Conservation (phyloP, 2,113 vertebrate genomes). For the Sylvia atricapilla region DNA sequence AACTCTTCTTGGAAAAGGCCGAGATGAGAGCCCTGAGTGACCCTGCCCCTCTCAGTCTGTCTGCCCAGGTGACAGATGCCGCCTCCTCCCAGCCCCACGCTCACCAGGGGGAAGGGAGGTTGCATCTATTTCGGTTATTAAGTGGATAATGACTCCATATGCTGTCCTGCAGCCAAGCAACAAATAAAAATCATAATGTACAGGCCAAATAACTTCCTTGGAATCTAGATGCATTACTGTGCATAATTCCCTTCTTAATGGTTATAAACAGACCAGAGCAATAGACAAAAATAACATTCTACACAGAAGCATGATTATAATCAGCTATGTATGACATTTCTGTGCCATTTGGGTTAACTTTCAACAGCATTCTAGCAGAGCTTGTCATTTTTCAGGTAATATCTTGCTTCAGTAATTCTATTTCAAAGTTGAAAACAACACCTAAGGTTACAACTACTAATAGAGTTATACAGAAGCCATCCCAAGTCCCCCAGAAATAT, state of each 20-base stretch:
- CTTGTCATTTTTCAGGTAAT: constrained; percentile 22
- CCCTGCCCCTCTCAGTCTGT: background rate
- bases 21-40: background rate
- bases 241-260: constrained; percentile 45
- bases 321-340: constrained; percentile 15
- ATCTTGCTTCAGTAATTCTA: constrained; percentile 37
- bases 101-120: background rate
- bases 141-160: constrained; percentile 61
- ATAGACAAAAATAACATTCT: constrained; percentile 31
- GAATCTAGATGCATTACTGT: constrained; percentile 14
- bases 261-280: constrained; percentile 22
- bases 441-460: background rate
- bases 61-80: constrained; percentile 23
- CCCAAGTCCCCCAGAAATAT: background rate
- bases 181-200: constrained; percentile 41
- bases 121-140: constrained; percentile 27
- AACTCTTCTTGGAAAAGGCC: background rate
- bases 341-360: constrained; percentile 50
- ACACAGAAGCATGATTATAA: background rate
- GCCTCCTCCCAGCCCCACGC: background rate
- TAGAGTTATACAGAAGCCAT: background rate
- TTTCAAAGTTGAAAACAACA: constrained; percentile 19
- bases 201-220: constrained; percentile 38
- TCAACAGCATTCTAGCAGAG: background rate
- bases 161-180: constrained; percentile 41